A percentile compares a stretch with the other conserved stretches of the same genome.
These are phyloP conservation scores for Sinocyclocheilus grahami DNA, from an alignment of 2,113 vertebrate genomes.

Conservation along the genomic window DNA sequence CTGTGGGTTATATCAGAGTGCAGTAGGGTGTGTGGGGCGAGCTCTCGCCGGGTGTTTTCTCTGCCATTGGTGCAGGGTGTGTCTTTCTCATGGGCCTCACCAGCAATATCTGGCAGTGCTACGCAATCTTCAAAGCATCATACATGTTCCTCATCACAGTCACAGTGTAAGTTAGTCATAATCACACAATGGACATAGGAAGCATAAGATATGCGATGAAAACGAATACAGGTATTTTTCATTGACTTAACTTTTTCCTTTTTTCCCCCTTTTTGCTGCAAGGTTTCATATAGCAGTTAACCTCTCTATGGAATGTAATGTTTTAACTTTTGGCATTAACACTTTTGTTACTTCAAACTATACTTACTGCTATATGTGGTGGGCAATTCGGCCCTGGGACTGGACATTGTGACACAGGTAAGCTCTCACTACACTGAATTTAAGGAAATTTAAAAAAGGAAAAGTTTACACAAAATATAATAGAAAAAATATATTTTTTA, in stretches of 20 bases:
- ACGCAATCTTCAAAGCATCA: conserved; percentile 73
- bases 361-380: conserved; percentile 69
- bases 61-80: conserved; percentile 65
- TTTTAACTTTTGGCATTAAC: conserved; percentile 76
- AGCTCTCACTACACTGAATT: not conserved
- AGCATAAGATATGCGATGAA: not conserved
- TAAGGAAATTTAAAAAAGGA: not conserved
- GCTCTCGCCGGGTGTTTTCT: conserved; percentile 73
- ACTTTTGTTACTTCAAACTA: conserved; percentile 73
- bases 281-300: conserved; percentile 77
- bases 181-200: too few species aligned
- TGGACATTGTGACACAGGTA: conserved; percentile 75
- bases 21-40: conserved; percentile 74
- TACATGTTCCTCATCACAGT: conserved; percentile 78
- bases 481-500: not conserved
- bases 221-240: not conserved
- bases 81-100: conserved; percentile 70
- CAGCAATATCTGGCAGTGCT: conserved; percentile 71
- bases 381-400: conserved; percentile 68
- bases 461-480: not conserved
- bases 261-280: not conserved
- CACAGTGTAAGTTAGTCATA: conserved; percentile 64
- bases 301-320: conserved; percentile 75
- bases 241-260: not conserved
- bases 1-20: conserved; percentile 67